These are phyloP conservation scores for Nomia melanderi DNA, from an alignment of 1,140 invertebrate genomes.

Conservation along the genomic window DNA sequence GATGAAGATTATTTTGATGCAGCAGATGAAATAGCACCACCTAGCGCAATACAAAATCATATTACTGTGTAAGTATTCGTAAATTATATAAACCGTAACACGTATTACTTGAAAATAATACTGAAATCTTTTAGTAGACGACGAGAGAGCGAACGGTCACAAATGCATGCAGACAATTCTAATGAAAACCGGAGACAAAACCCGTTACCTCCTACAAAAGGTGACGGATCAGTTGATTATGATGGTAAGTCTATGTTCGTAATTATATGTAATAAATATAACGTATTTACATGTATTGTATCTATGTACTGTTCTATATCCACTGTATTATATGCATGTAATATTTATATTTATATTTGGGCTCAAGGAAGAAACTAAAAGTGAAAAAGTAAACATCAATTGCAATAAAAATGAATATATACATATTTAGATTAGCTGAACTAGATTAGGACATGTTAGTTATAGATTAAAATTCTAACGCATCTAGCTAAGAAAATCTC, in stretches of 20 bases:
- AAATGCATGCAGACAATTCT: constrained; percentile 20
- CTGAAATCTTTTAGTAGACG: constrained; percentile 66
- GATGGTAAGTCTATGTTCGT: constrained; percentile 83
- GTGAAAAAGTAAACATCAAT: background rate
- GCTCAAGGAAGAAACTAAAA: background rate
- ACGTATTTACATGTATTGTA: too few relatives aligned
- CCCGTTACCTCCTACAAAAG: constrained; percentile 80
- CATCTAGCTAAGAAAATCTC: background rate
- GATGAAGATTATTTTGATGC: constrained; percentile 98
- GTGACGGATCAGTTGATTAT: constrained; percentile 86
- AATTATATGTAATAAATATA: background rate
- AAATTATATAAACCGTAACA: background rate
- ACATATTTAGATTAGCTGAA: constrained; percentile 1
- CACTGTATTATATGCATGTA: background rate
- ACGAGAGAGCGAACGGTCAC: constrained; percentile 67
- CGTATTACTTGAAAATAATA: background rate
- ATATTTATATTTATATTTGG: background rate
- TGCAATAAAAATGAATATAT: background rate
- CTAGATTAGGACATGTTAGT: background rate
- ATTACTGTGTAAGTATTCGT: constrained; percentile 54
- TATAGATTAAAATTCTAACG: background rate
- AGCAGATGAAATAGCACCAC: constrained; percentile 87
- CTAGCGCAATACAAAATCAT: constrained; percentile 66
- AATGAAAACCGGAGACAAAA: constrained; percentile 69
- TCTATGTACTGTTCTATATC: too few relatives aligned